Conservation (phyloP, 1,140 invertebrate genomes). For the Listronotus oregonensis region DNA sequence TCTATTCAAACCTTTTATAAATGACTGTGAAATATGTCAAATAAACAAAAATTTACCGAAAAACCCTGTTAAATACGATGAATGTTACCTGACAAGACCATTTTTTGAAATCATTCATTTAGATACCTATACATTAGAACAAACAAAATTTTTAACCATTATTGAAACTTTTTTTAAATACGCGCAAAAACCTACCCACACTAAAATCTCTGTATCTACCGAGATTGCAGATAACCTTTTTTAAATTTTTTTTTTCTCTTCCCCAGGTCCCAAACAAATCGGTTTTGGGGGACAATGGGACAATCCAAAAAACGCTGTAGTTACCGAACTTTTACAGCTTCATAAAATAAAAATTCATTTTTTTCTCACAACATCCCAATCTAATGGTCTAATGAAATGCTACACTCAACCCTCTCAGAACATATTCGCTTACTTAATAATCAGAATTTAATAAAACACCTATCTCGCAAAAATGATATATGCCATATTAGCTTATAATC, state of each 20-base stretch:
- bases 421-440: conserved; percentile 18
- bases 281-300: conserved; percentile 14
- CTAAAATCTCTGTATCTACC: background rate
- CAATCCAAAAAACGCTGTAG: too few species aligned
- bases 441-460: conserved; percentile 1
- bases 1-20: conserved; percentile 26
- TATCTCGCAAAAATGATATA: conserved; percentile 22
- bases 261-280: conserved; percentile 26
- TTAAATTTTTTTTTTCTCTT: conserved; percentile 30
- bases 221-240: conserved; percentile 25
- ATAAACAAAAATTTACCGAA: conserved; percentile 29
- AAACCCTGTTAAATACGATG: conserved; percentile 18
- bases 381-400: too few species aligned
- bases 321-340: too few species aligned
- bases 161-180: conserved; percentile 32
- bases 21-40: conserved; percentile 30
- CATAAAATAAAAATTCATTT: too few species aligned
- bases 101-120: conserved; percentile 31
- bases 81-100: conserved; percentile 29
- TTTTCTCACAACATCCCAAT: too few species aligned
- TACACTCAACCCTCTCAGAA: background rate
- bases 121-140: conserved; percentile 24
- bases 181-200: conserved; percentile 25
- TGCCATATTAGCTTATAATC: conserved; percentile 30
- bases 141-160: conserved; percentile 30